These are phyloP conservation scores for Vanessa cardui DNA, from an alignment of 2,888 invertebrate species.

Conservation along the genomic window DNA sequence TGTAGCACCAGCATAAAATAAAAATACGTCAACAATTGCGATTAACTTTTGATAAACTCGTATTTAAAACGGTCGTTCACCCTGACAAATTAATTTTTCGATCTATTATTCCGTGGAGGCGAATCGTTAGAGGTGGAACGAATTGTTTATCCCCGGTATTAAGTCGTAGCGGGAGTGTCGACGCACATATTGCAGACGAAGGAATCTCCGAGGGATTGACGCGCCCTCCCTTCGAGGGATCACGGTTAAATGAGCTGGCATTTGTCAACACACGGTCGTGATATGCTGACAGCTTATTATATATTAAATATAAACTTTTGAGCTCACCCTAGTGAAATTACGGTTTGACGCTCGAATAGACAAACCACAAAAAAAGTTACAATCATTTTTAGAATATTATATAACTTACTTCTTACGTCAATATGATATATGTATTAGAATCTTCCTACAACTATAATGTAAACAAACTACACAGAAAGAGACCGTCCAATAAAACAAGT, in stretches of 20 bases:
- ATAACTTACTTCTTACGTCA: too few relatives aligned
- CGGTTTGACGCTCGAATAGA: too few relatives aligned
- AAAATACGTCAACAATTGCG: constrained; percentile 7
- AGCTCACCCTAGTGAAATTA: background rate
- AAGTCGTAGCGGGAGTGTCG: constrained; percentile 63
- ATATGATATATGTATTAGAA: too few relatives aligned
- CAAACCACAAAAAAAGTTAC: too few relatives aligned
- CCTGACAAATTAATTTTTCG: constrained; percentile 67
- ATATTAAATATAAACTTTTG: constrained; percentile 10
- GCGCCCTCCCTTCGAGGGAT: constrained; percentile 56
- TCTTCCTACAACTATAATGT: too few relatives aligned
- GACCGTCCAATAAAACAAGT: too few relatives aligned
- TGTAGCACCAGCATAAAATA: background rate
- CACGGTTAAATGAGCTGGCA: constrained; percentile 67
- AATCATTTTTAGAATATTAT: too few relatives aligned
- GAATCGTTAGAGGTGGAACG: constrained; percentile 70
- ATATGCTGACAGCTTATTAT: constrained; percentile 32
- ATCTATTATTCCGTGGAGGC: constrained; percentile 59
- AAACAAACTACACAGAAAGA: too few relatives aligned
- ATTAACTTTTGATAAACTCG: constrained; percentile 9
- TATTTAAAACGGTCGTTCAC: constrained; percentile 42
- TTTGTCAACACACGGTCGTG: constrained; percentile 57
- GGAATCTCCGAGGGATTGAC: constrained; percentile 53
- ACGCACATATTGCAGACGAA: constrained; percentile 65
- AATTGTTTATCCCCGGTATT: constrained; percentile 74